Evolutionary conservation across 2,113 vertebrate species (phyloP).

Genomic region (Ancistrus triradiatus): DNA sequence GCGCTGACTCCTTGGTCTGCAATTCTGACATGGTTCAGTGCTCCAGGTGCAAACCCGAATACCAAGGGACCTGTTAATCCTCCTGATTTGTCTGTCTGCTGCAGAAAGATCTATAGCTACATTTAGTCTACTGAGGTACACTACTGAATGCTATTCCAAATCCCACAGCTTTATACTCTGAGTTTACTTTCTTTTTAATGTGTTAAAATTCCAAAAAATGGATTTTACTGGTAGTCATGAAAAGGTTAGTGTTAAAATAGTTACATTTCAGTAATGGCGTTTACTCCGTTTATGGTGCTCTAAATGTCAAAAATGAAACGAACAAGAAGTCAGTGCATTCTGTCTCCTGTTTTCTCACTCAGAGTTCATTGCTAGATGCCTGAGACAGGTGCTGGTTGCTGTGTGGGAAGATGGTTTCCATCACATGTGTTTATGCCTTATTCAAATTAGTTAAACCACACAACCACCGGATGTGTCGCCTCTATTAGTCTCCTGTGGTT

Average conservation of each 20-base stretch:
- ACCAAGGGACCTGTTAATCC: too few relatives aligned
- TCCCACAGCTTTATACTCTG: too few relatives aligned
- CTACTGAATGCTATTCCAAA: too few relatives aligned
- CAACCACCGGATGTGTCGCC: slow-evolving; percentile 19
- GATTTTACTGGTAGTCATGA: too few relatives aligned
- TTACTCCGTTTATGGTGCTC: neutral
- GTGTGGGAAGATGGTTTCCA: slow-evolving; percentile 20
- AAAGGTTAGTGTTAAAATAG: too few relatives aligned
- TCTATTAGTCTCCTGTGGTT: slow-evolving; percentile 18
- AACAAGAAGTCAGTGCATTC: neutral
- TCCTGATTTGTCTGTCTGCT: too few relatives aligned
- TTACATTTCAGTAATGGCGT: too few relatives aligned
- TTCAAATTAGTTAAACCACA: slow-evolving; percentile 38
- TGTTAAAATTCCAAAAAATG: too few relatives aligned
- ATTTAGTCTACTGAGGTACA: too few relatives aligned
- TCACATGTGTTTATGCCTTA: slow-evolving; percentile 34
- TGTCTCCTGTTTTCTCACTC: neutral
- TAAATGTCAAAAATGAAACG: neutral
- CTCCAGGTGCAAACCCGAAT: slow-evolving; percentile 28
- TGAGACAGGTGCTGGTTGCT: slow-evolving; percentile 3
- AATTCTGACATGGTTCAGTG: slow-evolving; percentile 30
- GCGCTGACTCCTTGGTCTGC: slow-evolving; percentile 19
- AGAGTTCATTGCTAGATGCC: neutral
- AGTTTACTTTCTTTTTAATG: too few relatives aligned
- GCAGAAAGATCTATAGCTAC: too few relatives aligned